phyloP scores from a whole-genome alignment of 2,888 invertebrate genomes.

The Lamellibrachia satsuma region DNA sequence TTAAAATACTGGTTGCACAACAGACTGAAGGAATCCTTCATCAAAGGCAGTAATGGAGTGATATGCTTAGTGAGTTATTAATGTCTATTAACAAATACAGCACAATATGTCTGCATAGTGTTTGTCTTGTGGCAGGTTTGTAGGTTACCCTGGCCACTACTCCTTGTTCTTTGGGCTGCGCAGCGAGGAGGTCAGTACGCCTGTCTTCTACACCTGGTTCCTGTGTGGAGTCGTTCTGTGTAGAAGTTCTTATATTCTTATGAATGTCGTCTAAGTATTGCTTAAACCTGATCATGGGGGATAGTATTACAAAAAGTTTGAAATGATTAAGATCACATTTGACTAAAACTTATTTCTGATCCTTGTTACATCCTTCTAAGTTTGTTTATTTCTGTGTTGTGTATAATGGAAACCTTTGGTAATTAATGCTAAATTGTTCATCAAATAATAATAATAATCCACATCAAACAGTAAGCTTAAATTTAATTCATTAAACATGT shows the following conservation, averaged over 20 bases:
- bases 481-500: not conserved
- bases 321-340: not conserved
- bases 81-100: not conserved
- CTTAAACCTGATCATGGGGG: not conserved
- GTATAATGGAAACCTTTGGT: not conserved
- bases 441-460: not conserved
- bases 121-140: conserved; percentile 55
- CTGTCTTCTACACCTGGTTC: not conserved
- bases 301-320: not conserved
- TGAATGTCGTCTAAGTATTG: not conserved
- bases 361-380: not conserved
- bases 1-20: not conserved
- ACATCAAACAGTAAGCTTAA: not conserved
- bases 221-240: not conserved
- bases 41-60: not conserved
- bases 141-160: conserved; percentile 70
- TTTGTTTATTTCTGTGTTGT: not conserved
- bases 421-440: conserved; percentile 21
- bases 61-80: not conserved
- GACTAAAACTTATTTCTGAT: not conserved
- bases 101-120: not conserved
- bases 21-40: not conserved
- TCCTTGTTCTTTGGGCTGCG: conserved; percentile 68
- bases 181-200: conserved; percentile 69
- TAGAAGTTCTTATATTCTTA: not conserved